Evolutionary conservation across 2,797 vertebrate species (phyloP).

Genomic region (Aldrovandia affinis): DNA sequence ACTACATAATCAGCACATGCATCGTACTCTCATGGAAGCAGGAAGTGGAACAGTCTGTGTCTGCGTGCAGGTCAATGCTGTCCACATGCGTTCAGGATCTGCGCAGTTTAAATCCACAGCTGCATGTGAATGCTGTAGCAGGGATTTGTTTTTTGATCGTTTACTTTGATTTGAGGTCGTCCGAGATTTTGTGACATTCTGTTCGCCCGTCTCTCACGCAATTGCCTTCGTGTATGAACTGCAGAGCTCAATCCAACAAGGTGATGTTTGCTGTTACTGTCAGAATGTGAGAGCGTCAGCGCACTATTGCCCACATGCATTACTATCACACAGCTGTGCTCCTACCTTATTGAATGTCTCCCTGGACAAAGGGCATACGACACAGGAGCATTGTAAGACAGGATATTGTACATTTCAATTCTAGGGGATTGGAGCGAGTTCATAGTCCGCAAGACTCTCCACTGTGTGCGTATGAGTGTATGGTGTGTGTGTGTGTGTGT

Average conservation of each 20-base stretch:
- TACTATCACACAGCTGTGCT: slow-evolving; percentile 69
- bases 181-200: not conserved
- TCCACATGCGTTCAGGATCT: not conserved
- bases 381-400: slow-evolving; percentile 63
- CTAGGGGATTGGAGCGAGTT: slow-evolving; percentile 25
- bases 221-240: slow-evolving; percentile 78
- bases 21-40: not conserved
- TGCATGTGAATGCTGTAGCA: slow-evolving; percentile 14
- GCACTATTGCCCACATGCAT: slow-evolving; percentile 72
- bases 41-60: not conserved
- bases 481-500: slow-evolving; percentile 49
- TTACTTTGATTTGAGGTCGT: not conserved
- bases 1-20: slow-evolving; percentile 33
- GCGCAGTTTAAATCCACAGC: not conserved
- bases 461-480: slow-evolving; percentile 45
- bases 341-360: slow-evolving; percentile 82
- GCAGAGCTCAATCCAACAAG: slow-evolving; percentile 60
- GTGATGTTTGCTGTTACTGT: slow-evolving; percentile 71
- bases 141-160: not conserved
- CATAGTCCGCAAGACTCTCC: slow-evolving; percentile 8
- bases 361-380: slow-evolving; percentile 55
- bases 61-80: not conserved
- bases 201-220: slow-evolving; percentile 42
- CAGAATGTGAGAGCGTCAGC: slow-evolving; percentile 62
- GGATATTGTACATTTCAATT: slow-evolving; percentile 33